Evolutionary conservation across 2,797 vertebrate genomes (phyloP).

Genomic region (Pterois miles): DNA sequence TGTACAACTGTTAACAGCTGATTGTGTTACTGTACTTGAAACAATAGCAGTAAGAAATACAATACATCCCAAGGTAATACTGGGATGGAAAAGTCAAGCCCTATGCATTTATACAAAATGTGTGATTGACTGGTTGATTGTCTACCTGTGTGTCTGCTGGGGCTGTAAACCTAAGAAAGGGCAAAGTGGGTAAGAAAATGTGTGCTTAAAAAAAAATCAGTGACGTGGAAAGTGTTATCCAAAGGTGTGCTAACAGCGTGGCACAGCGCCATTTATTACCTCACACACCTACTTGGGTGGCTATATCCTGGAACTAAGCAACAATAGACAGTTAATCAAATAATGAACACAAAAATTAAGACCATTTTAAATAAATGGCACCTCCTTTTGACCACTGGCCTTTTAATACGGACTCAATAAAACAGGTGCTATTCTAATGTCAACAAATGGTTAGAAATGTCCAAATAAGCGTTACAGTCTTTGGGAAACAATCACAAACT

Average conservation of each 20-base stretch:
- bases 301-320: conserved; percentile 35
- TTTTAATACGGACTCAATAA: background rate
- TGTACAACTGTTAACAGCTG: background rate
- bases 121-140: background rate
- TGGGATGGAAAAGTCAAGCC: background rate
- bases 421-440: background rate
- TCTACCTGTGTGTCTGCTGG: background rate
- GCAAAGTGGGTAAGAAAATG: background rate
- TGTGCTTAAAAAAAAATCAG: background rate
- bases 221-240: conserved; percentile 3
- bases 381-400: background rate
- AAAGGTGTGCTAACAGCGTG: conserved; percentile 27
- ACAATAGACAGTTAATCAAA: background rate
- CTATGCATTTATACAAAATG: background rate
- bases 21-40: background rate
- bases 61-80: background rate
- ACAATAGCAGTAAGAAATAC: background rate
- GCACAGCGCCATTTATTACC: background rate
- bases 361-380: background rate
- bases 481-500: background rate
- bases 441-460: background rate
- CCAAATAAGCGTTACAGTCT: background rate
- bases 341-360: background rate
- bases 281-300: background rate
- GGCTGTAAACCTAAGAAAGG: background rate